These are phyloP conservation scores for cattle (Bos taurus) DNA, from an alignment of 2,113 vertebrate species.

Conservation along the genomic window DNA sequence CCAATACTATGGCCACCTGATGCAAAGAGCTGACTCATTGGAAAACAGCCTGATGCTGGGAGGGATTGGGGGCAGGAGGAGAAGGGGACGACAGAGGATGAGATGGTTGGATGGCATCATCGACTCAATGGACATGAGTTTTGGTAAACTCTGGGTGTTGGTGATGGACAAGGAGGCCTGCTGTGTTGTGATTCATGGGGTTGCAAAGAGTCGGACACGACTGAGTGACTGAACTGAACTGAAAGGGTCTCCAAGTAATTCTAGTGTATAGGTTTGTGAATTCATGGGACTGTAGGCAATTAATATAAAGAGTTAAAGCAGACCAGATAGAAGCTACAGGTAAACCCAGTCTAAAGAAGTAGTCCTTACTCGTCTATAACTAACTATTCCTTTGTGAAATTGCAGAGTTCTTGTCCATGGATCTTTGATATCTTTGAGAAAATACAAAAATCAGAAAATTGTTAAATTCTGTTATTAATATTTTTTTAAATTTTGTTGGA, in stretches of 20 bases:
- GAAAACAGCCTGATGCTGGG: neutral
- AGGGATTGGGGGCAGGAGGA: neutral
- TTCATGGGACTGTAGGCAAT: neutral
- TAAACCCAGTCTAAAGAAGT: neutral
- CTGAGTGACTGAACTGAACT: neutral
- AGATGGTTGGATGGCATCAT: neutral
- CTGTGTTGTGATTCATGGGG: rapidly evolving
- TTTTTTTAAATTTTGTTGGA: neutral
- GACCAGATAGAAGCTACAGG: neutral
- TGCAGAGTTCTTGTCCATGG: neutral
- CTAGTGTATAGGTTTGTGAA: neutral
- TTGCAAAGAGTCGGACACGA: rapidly evolving
- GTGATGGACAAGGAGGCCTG: neutral
- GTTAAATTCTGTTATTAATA: neutral
- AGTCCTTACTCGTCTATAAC: neutral
- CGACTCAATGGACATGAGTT: neutral
- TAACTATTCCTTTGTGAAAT: neutral
- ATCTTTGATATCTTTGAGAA: neutral
- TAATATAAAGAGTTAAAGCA: neutral
- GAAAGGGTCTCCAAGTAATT: neutral
- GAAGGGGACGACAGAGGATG: neutral
- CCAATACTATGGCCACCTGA: neutral
- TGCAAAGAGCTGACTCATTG: neutral
- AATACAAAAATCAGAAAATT: neutral
- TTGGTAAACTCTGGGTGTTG: rapidly evolving